Evolutionary conservation across 2,113 vertebrate species (phyloP), one percentile per base, ranked within the genome.

Genomic region (Dipodomys merriami): DNA sequence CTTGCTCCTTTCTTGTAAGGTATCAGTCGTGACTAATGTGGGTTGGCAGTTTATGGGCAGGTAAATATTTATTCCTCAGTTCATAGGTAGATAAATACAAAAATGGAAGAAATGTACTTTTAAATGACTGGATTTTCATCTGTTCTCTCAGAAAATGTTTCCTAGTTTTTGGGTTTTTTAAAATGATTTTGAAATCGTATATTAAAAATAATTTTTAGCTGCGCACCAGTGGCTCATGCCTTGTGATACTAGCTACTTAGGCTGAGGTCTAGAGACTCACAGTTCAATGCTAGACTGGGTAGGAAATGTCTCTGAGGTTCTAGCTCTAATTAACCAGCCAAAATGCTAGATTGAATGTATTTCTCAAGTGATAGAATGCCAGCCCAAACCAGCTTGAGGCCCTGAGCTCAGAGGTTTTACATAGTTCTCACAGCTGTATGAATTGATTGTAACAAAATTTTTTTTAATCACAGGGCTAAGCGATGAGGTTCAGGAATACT

Each of bases 401-500:
- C 53, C 53, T 57, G 2, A 3, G 53, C 13, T 57, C 53, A 57
- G 3, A 57, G 35, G 53, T 57, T 10, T 91, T 78, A 18, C 35
- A n/a, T 27, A 1, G 1, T 93, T 29, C 80, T 96, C 25, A 22
- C 80, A 94, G 88, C 76, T 89, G 5, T 69, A 25, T 94, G 53
- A 81, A 46, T 82, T 96, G 23, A 95, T n/a, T n/a, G n/a, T n/a
- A n/a, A n/a, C n/a, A 81, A n/a, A 9, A 39, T 79, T 65, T 74
- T 91, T 79, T 65, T 74, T 91, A 96, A 35, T 97, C 98, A 91
- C 94, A 99, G 99, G 96, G 72, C 96, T 99, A 72, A 96, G 98
- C 90, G 97, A 98, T 84, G 98, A 98, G 83, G 98, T 99, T 94
- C 97, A 99, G 88, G 98, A 97, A 94, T 97, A 97, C 10, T 67